Evolutionary conservation across 2,797 vertebrate genomes (phyloP).

Genomic region (Sardinella longiceps): DNA sequence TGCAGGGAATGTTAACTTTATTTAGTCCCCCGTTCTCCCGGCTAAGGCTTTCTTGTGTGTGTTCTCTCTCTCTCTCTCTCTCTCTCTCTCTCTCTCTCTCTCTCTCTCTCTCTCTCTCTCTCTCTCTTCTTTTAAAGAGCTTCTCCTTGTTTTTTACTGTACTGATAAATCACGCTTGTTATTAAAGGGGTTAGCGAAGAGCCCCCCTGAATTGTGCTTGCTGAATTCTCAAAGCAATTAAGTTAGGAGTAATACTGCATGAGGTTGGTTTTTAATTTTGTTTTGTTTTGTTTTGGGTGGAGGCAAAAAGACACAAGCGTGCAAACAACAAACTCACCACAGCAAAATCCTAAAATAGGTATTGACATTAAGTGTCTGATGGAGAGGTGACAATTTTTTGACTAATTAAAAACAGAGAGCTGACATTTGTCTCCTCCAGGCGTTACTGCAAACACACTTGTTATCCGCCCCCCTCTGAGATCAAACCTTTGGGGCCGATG

Average conservation of each 20-base stretch:
- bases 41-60: neutral
- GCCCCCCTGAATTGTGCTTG: neutral
- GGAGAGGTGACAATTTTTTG: neutral
- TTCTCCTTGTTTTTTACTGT: neutral
- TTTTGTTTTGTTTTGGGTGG: neutral
- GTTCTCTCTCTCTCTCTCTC: neutral
- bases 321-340: neutral
- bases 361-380: neutral
- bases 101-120: neutral
- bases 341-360: constrained; percentile 5
- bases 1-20: constrained; percentile 35
- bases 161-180: constrained; percentile 5
- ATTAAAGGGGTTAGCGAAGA: neutral
- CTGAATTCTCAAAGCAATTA: constrained; percentile 14
- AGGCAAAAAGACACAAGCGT: neutral
- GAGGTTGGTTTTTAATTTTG: constrained; percentile 2
- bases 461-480: neutral
- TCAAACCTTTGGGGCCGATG: neutral
- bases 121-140: neutral
- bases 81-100: no score
- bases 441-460: constrained; percentile 11
- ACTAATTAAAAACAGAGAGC: constrained; percentile 17
- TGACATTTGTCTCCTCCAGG: neutral
- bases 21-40: constrained; percentile 31
- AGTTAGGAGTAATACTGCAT: neutral